Percentiles rank a stretch among this genome's conserved stretches.
These are phyloP conservation scores for Lagenorhynchus albirostris DNA, from an alignment of 2,113 vertebrate genomes.

Conservation along the genomic window DNA sequence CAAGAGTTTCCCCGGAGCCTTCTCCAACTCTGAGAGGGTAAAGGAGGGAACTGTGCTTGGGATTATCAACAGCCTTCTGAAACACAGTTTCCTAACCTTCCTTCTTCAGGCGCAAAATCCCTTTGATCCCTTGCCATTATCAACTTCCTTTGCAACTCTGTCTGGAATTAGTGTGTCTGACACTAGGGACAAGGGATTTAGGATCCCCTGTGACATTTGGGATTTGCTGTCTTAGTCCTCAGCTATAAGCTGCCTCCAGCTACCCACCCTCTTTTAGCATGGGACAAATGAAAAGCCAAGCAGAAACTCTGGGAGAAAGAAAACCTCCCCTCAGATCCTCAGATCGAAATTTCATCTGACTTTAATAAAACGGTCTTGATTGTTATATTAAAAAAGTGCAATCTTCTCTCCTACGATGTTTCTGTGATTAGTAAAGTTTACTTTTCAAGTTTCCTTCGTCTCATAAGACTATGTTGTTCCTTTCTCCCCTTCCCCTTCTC, in stretches of 20 bases:
- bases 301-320: background rate
- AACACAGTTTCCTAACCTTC: background rate
- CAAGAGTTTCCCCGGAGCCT: background rate
- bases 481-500: background rate
- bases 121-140: background rate
- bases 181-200: background rate
- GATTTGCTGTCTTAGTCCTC: background rate
- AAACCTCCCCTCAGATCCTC: background rate
- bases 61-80: background rate
- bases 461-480: background rate
- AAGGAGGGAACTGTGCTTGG: accelerated
- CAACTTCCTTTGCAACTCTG: background rate
- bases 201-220: too few relatives aligned
- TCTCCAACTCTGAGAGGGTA: background rate
- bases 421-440: background rate
- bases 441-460: background rate
- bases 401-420: background rate
- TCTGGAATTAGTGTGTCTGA: background rate
- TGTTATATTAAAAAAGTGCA: background rate
- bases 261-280: background rate
- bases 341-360: background rate
- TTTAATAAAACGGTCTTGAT: background rate
- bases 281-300: background rate
- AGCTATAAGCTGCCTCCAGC: background rate
- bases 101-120: background rate